These are phyloP conservation scores for Drosophila merina DNA, from an alignment of 2,888 invertebrate genomes.

Conservation along the genomic window DNA sequence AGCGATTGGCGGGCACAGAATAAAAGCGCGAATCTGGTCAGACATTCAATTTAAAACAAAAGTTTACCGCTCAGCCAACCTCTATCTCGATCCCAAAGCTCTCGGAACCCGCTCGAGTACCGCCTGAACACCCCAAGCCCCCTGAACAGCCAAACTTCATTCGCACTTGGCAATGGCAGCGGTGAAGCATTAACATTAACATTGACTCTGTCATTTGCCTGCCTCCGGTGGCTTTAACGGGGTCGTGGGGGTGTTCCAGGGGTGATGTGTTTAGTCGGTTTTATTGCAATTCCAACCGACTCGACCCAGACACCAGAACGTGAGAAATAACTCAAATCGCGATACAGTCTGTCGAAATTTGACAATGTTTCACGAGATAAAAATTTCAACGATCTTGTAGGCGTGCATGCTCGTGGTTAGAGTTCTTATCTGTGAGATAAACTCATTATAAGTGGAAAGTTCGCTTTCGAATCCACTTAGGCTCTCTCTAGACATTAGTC, in stretches of 20 bases:
- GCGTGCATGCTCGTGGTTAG: constrained; percentile 27
- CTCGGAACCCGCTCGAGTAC: constrained; percentile 51
- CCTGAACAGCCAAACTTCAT: constrained; percentile 31
- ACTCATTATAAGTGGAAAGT: constrained; percentile 21
- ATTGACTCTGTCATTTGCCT: constrained; percentile 64
- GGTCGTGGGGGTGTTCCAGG: neutral
- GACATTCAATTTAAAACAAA: constrained; percentile 53
- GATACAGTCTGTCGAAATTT: constrained; percentile 18
- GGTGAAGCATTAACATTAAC: constrained; percentile 60
- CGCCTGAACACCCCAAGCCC: constrained; percentile 26
- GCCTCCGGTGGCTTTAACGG: constrained; percentile 10
- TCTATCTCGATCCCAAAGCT: constrained; percentile 56
- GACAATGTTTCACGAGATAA: constrained; percentile 53
- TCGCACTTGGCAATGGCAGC: constrained; percentile 60
- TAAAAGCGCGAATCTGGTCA: constrained; percentile 60
- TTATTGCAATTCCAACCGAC: constrained; percentile 54
- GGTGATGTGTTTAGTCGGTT: constrained; percentile 22
- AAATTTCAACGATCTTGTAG: constrained; percentile 36
- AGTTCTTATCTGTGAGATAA: constrained; percentile 29
- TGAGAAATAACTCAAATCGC: constrained; percentile 57
- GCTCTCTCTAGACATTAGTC: neutral
- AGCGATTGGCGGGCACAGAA: constrained; percentile 62
- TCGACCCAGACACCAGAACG: constrained; percentile 64
- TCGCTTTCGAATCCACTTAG: neutral
- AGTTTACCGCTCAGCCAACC: constrained; percentile 23